A percentile compares a stretch with the other conserved stretches of the same genome.
Evolutionary conservation across 1,140 invertebrate genomes (phyloP).

Genomic region (Pygmarrhopalites habei): DNA sequence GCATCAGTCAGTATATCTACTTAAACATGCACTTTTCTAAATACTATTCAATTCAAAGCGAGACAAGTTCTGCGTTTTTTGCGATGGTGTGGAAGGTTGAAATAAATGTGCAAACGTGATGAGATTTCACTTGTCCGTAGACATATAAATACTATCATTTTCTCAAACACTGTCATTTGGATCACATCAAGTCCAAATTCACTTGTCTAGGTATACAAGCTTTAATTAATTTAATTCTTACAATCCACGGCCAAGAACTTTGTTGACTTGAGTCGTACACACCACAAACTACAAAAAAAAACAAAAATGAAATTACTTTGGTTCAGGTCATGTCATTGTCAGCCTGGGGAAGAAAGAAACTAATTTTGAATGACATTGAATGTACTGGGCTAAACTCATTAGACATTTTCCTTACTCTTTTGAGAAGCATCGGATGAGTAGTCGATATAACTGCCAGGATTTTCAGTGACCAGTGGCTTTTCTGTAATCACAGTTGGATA

Average conservation of each 20-base stretch:
- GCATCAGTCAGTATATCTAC: no score
- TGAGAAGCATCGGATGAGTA: not conserved
- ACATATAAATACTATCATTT: not conserved
- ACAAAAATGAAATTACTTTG: not conserved
- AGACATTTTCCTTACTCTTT: not conserved
- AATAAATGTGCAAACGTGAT: not conserved
- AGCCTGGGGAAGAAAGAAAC: not conserved
- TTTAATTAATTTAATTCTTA: slow-evolving; percentile 14
- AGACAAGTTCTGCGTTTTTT: no score
- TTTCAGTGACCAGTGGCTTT: no score
- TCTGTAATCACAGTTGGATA: no score
- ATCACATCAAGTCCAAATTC: not conserved
- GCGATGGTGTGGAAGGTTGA: no score
- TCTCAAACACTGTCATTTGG: not conserved
- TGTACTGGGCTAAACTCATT: not conserved
- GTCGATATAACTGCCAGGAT: no score
- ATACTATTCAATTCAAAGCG: no score
- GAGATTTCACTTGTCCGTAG: not conserved
- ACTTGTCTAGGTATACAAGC: not conserved
- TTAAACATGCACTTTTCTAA: no score
- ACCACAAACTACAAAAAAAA: slow-evolving; percentile 21
- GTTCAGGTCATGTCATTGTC: not conserved
- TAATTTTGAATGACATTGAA: not conserved
- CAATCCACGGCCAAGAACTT: slow-evolving; percentile 26
- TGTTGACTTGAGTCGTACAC: not conserved